Conservation (phyloP, 1,140 invertebrate genomes). For the Aporrectodea caliginosa region DNA sequence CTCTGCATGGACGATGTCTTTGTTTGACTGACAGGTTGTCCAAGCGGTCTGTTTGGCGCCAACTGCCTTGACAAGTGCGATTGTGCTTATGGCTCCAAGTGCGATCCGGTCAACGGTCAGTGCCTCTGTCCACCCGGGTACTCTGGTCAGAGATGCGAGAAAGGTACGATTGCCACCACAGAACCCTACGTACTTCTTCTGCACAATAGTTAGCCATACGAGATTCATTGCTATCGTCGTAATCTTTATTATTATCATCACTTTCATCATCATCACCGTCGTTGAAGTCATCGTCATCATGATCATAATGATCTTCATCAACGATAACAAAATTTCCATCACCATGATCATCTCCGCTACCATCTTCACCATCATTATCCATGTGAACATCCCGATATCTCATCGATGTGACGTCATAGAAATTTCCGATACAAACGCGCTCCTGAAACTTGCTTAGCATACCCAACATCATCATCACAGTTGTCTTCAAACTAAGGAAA, state of each 20-base stretch:
- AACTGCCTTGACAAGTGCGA: slow-evolving; percentile 66
- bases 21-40: slow-evolving; percentile 41
- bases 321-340: too few relatives aligned
- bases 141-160: slow-evolving; percentile 41
- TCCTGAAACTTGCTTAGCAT: too few relatives aligned
- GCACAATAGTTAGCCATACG: too few relatives aligned
- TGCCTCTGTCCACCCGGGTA: slow-evolving; percentile 4
- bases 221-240: not conserved
- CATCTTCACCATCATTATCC: too few relatives aligned
- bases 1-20: not conserved
- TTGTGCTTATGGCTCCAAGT: not conserved
- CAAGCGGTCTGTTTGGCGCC: slow-evolving; percentile 56
- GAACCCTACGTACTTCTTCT: too few relatives aligned
- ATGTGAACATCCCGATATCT: too few relatives aligned
- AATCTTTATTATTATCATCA: not conserved
- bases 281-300: not conserved
- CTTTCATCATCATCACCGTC: not conserved
- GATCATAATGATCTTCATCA: too few relatives aligned
- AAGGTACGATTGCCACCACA: slow-evolving; percentile 27
- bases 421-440: too few relatives aligned
- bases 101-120: not conserved
- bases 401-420: too few relatives aligned
- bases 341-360: too few relatives aligned
- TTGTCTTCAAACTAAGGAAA: too few relatives aligned
- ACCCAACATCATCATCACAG: too few relatives aligned